Percentiles rank a stretch among this genome's conserved stretches.
Conservation (phyloP, 2,888 invertebrate genomes). For the Margaritifera margaritifera region DNA sequence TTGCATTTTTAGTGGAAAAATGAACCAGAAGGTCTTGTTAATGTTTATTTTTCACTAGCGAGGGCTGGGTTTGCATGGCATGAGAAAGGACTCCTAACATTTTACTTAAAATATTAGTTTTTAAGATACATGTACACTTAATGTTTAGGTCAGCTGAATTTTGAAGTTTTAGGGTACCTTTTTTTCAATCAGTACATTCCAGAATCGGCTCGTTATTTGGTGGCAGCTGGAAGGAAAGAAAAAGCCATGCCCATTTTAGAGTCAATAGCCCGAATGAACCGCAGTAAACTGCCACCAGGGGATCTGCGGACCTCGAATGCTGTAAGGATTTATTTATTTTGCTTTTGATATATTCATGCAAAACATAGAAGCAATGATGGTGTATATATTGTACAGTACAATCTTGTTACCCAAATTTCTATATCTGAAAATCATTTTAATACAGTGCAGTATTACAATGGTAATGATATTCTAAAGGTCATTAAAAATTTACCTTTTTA, state of each 20-base stretch:
- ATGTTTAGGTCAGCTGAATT: neutral
- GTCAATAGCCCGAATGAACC: conserved; percentile 57
- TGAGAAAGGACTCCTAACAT: too few species aligned
- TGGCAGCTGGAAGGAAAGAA: conserved; percentile 64
- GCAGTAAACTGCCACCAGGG: conserved; percentile 56
- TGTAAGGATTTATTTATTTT: conserved; percentile 24
- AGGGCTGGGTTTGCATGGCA: too few species aligned
- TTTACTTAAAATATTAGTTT: too few species aligned
- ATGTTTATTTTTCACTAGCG: too few species aligned
- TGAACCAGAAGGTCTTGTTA: too few species aligned
- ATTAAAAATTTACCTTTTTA: too few species aligned
- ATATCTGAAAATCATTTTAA: too few species aligned
- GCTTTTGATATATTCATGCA: neutral
- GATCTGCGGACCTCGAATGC: conserved; percentile 33
- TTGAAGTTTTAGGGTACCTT: neutral
- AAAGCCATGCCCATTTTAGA: conserved; percentile 60
- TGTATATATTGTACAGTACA: too few species aligned
- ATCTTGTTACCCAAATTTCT: too few species aligned
- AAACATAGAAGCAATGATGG: neutral
- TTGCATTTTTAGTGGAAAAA: too few species aligned
- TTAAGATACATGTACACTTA: neutral
- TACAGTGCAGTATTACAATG: too few species aligned
- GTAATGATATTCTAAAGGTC: too few species aligned
- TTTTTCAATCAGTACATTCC: conserved; percentile 60
- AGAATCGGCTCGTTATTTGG: conserved; percentile 70